Base-by-base conservation (phyloP, 2,797 vertebrate genomes). In the Cuniculus paca region DNA sequence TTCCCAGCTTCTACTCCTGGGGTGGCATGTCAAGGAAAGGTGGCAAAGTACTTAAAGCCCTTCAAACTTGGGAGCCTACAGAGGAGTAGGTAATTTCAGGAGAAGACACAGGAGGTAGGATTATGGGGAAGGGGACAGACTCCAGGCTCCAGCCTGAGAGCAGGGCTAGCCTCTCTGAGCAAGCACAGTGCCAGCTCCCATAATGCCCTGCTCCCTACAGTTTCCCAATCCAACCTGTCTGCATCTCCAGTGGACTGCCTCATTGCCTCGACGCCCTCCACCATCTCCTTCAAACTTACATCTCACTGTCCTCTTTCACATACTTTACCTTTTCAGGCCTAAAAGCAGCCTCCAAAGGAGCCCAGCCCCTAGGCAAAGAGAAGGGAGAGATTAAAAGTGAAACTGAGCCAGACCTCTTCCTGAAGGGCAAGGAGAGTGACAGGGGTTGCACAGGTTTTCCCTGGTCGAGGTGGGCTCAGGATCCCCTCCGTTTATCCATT, bases 271-370 rank as follows among this genome's bases (percentile, higher is more conserved):
- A 63, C 80, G 94, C 95, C 95, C 88, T 95, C 83, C 83, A 39
- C 79, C 72, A 77, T 91, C 95, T 89, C 94, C 68, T 52, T 94
- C 81, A 58, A 39, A 90, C 93, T 97, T 85, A 60, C 98, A 95
- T 92, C 74, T 95, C 97, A 85, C 90, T 65, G 91, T 91, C 98
- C 94, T 86, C 81, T 78, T 14, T 13, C 2, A 98, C 98, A 0
- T 99, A 95, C 98, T 97, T 97, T 88, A 96, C 96, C 97, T 93
- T 97, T 94, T 78, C 34, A 90, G 90, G 77, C 95, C 93, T 95
- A 90, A 75, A 74, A 88, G 88, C 90, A 97, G 81, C 93, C 96
- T 78, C 48, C 60, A 70, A 79, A 90, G 91, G 95, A 97, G 90
- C 60, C 82, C 83, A 80, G 56, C 61, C 94, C 79, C 90, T 68